Evolutionary conservation across 2,113 vertebrate species (phyloP), one percentile per base, ranked within the genome.

Genomic region (Takifugu bimaculatus): DNA sequence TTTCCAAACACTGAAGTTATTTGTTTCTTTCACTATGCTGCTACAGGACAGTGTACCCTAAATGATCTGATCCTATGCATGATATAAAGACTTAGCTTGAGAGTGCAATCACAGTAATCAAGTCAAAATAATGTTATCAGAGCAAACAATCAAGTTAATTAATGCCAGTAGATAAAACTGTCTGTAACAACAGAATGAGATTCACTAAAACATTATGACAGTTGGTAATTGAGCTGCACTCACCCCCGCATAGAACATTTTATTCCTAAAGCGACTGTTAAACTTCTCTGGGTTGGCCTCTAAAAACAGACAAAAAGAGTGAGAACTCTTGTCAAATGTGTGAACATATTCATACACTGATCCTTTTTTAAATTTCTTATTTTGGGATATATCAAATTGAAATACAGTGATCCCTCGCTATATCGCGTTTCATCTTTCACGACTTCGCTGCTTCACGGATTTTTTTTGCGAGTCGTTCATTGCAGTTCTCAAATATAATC

Each of bases 171-270:
- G 1, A 7, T 47, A 48, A 39, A 48, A 48, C 15, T 39, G 1
- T 6, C 35, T 39, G 35, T 10, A 39, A 5, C 45, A n/a, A 48
- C n/a, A 48, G 45, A 48, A 48, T 48, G 13, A 48, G 45, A 48
- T n/a, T 4, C 45, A 39, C 7, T 39, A 39, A 39, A 39, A 39
- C 35, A 39, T 39, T 39, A 39, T 39, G 5, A 32, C 29, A 11
- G 7, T 39, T 39, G 11, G 2, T 10, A 49, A 57, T 39, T 11
- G 35, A 39, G 35, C 9, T 39, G 35, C 50, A 91, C 95, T 94
- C 70, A 98, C 96, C 91, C 96, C 96, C 14, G 96, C 96, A 3
- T 98, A 98, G 88, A 97, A 98, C 95, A 98, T 98, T 91, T 98
- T 98, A 72, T 98, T 98, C 89, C 93, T 91, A 80, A 98, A 98